A percentile compares a stretch with the other conserved stretches of the same genome.
phyloP scores from a whole-genome alignment of 1,140 invertebrate species.

The Aporrectodea caliginosa region DNA sequence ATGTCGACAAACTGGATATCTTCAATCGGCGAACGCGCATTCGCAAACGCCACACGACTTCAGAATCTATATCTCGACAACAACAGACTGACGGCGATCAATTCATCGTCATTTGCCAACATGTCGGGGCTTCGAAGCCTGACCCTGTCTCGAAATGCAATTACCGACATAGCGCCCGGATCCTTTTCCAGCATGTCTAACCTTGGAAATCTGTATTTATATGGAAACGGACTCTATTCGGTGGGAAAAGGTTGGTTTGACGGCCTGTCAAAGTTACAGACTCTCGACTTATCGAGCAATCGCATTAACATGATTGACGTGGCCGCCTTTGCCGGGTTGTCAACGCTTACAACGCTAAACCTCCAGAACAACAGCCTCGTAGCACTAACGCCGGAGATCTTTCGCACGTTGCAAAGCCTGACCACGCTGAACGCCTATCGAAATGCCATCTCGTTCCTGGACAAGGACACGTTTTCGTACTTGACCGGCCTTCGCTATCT shows the following conservation, averaged over 20 bases:
- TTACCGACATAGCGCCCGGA: background rate
- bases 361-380: background rate
- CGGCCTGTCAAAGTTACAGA: background rate
- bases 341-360: background rate
- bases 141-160: background rate
- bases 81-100: background rate
- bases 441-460: background rate
- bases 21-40: background rate
- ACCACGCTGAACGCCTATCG: background rate
- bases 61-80: background rate
- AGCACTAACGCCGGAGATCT: background rate
- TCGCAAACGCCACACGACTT: background rate
- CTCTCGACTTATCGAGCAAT: background rate
- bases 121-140: background rate
- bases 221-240: background rate
- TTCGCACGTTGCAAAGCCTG: background rate
- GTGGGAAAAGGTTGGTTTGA: background rate
- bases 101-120: background rate
- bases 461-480: background rate
- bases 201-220: background rate
- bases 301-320: background rate
- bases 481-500: background rate
- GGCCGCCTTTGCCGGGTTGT: background rate
- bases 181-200: background rate
- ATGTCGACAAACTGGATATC: background rate